Base-by-base conservation (phyloP, 1,140 invertebrate species). In the Tribolium castaneum region DNA sequence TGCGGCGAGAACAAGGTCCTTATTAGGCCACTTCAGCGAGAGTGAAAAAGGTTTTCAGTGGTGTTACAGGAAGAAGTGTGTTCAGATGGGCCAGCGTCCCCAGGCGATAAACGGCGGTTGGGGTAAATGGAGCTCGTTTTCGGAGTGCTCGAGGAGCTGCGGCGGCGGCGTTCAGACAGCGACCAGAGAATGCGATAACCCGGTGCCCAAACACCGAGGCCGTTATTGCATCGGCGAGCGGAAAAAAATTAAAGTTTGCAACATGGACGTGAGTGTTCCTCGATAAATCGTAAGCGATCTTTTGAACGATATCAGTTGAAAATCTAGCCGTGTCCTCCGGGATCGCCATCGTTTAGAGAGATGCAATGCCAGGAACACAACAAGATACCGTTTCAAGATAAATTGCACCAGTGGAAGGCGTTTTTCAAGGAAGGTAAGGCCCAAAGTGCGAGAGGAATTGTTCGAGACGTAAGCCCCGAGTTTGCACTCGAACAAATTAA, bases 101-200 rank as follows among this genome's bases (percentile, higher is more conserved):
- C 83, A 88, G 49, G 90, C 92, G 19, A 89, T 92, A 30, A 88
- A 93, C 83, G 92, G 92, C 5, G 90, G 91, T 79, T 94, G 92
- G 92, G 89, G 91, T 7, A 83, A 87, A 13, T 92, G 90, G 91
- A 87, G 89, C 14, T 73, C 83, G 1, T 91, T 90, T 88, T 87
- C 88, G 4, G 76, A 85, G 2, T 94, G 93, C 82, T 90, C 89
- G 1, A 86, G 91, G 72, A 90, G 88, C 1, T 94, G 93, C 86
- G 92, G 92, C 4, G 91, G 89, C 25, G 92, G 92, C 0, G 85
- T 93, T 1, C 87, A 87, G 22, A 82, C 74, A 14, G 76, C 87
- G 0, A 86, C 87, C 77, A 84, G 90, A 49, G 85, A 88, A 73
- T 91, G 90, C 77, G 85, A 90, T 81, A 89, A 90, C 70, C 90